Evolutionary conservation across 2,888 invertebrate genomes (phyloP).

Genomic region (Lapara coniferarum): DNA sequence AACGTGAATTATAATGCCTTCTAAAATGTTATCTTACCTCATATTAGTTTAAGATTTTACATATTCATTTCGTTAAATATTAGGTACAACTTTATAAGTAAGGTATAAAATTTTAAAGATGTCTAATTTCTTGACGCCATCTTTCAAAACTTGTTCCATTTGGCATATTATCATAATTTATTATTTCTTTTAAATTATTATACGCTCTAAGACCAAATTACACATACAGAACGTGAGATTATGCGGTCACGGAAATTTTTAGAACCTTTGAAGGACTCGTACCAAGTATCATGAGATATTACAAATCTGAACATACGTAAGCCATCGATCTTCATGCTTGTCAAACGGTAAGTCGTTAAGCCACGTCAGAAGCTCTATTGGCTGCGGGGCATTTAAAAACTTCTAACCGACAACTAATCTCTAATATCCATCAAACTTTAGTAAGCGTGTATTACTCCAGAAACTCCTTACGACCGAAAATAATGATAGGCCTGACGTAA

Average conservation of each 20-base stretch:
- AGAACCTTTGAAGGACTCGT: background rate
- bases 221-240: constrained; percentile 30
- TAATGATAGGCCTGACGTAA: no score
- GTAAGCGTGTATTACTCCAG: background rate
- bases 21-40: no score
- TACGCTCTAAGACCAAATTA: background rate
- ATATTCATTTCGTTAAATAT: no score
- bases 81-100: no score
- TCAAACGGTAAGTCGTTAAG: constrained; percentile 24
- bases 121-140: no score
- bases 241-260: constrained; percentile 8
- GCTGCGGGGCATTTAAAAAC: constrained; percentile 22
- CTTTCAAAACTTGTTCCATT: no score
- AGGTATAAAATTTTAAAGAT: no score
- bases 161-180: no score
- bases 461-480: background rate
- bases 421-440: constrained; percentile 7
- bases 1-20: no score
- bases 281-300: constrained; percentile 6
- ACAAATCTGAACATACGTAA: constrained; percentile 14
- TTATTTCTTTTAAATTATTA: no score
- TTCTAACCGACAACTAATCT: constrained; percentile 11
- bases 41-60: no score
- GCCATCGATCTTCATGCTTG: constrained; percentile 21
- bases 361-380: constrained; percentile 17